Base-by-base conservation (phyloP, 1,140 invertebrate genomes). In the Lasioglossum baleicum region DNA sequence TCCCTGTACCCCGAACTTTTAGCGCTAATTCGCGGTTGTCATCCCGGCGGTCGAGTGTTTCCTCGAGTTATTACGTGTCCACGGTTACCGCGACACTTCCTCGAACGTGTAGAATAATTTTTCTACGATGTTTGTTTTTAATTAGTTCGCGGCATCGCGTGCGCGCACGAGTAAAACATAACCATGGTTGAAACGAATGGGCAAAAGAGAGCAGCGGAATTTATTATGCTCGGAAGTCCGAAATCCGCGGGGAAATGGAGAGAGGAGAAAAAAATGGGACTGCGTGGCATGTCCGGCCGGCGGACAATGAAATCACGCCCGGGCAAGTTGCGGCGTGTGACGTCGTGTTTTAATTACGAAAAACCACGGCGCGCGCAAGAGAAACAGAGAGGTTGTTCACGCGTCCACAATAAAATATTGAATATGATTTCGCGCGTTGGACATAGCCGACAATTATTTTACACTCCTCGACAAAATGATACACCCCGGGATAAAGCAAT, bases 191-290 rank as follows among this genome's bases (percentile, higher is more conserved):
- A 48, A 60, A 60, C 67, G 78, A 80, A 81, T 60, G 65, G 71
- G 51, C 70, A 72, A 65, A 83, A 69, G 26, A 20, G 63, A 22
- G 44, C 2, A 31, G 35, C 15, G 58, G 56, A 65, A 85, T 84
- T 85, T 85, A 85, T 85, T 81, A 75, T 75, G 61, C 71, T 48
- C 68, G 71, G 69, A 56, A 44, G 17, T 53, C 40, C 42, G 69
- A 56, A 44, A n/a, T 53, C 22, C 42, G 13, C 20, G 58, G 42
- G 44, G 58, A 15, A 48, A 48, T 48, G 44, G 67, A 0, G 44
- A 8, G 10, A 42, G 77, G 77, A 72, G 74, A 68, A 58, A 35
- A 8, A 7, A 42, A 68, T 70, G 68, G 26, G 67, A 67, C 63
- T 22, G 42, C 40, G 20, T 20, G 44, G 31, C 44, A 31, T 5